A percentile compares a stretch with the other conserved stretches of the same genome.
phyloP scores from a whole-genome alignment of 2,888 invertebrate species.

The Fragum fragum region DNA sequence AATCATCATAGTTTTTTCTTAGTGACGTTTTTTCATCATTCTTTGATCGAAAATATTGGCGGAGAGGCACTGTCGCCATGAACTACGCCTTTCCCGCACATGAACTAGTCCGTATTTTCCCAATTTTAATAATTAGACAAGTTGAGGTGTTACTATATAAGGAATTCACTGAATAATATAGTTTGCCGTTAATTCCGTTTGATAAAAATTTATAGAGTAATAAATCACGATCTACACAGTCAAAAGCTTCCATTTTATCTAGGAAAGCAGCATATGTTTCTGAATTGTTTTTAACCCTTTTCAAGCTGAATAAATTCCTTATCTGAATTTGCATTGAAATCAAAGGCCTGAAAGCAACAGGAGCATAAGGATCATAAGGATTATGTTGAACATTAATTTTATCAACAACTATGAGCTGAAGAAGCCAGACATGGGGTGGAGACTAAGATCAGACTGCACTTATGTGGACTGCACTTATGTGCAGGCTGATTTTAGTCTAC shows the following conservation, averaged over 20 bases:
- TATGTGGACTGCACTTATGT: too few relatives aligned
- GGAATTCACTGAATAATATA: conserved; percentile 13
- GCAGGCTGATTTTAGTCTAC: too few relatives aligned
- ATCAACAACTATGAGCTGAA: too few relatives aligned
- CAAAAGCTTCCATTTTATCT: conserved; percentile 26
- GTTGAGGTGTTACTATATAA: background rate
- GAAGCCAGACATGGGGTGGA: too few relatives aligned
- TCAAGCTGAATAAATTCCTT: too few relatives aligned
- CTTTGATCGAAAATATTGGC: conserved; percentile 42
- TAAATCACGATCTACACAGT: conserved; percentile 43
- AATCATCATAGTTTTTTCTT: too few relatives aligned
- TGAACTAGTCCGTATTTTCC: conserved; percentile 42
- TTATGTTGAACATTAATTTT: too few relatives aligned
- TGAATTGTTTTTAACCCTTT: conserved; percentile 22
- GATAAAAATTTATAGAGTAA: conserved; percentile 46
- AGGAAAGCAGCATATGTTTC: conserved; percentile 24
- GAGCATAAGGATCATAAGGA: too few relatives aligned
- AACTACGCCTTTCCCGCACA: conserved; percentile 21
- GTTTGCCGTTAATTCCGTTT: conserved; percentile 40
- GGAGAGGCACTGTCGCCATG: conserved; percentile 46
- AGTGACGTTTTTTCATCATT: too few relatives aligned
- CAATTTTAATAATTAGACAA: conserved; percentile 32
- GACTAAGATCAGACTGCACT: too few relatives aligned
- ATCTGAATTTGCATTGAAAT: too few relatives aligned
- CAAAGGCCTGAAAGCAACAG: too few relatives aligned